Evolutionary conservation across 2,113 vertebrate genomes (phyloP).

Genomic region (Egretta garzetta): DNA sequence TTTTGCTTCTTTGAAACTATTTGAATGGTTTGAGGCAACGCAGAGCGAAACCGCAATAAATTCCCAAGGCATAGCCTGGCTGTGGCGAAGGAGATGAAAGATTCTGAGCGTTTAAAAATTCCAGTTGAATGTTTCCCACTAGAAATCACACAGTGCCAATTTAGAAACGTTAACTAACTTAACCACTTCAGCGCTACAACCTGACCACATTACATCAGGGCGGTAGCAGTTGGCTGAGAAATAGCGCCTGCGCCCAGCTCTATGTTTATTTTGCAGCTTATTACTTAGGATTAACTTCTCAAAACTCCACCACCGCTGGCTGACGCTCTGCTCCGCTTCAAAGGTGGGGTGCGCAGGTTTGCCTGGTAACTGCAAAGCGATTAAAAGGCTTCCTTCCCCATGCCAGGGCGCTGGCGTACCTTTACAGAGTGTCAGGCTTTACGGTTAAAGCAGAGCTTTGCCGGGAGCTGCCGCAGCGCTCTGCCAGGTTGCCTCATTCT

Average conservation of each 20-base stretch:
- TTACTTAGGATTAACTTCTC: constrained; percentile 8
- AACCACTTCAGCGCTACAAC: constrained; percentile 71
- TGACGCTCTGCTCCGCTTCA: neutral
- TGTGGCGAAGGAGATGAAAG: constrained; percentile 79
- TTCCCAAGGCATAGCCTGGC: constrained; percentile 71
- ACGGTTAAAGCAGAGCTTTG: neutral
- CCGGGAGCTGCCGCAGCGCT: accelerated
- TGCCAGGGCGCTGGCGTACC: neutral
- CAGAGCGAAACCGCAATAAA: constrained; percentile 79
- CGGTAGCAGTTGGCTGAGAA: neutral
- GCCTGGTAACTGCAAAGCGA: neutral
- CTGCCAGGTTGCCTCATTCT: neutral
- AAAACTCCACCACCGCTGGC: accelerated
- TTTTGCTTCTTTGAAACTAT: constrained; percentile 77
- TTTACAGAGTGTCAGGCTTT: neutral
- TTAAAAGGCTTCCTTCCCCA: neutral
- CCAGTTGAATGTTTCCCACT: constrained; percentile 71
- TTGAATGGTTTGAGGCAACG: constrained; percentile 80
- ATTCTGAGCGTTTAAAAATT: constrained; percentile 75
- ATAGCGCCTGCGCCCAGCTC: neutral
- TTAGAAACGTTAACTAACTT: constrained; percentile 68
- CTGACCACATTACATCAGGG: neutral
- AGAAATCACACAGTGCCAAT: constrained; percentile 66
- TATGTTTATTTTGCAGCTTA: constrained; percentile 23
- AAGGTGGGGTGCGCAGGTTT: neutral